Conservation (phyloP, 2,888 invertebrate genomes). For the Aquatica leii region DNA sequence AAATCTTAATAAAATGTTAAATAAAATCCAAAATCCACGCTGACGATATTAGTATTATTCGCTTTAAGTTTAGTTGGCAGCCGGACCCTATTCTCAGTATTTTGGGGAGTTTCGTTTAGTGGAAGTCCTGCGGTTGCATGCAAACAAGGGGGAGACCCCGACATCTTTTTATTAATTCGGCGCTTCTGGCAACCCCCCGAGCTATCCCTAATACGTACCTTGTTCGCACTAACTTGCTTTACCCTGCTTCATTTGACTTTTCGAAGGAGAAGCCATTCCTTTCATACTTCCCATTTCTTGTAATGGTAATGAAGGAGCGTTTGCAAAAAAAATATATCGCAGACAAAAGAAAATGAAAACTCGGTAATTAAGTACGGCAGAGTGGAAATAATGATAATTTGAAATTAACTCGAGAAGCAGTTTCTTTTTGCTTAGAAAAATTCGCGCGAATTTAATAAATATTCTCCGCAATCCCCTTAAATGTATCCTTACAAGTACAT, state of each 20-base stretch:
- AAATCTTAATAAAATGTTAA: no score
- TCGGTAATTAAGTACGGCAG: neutral
- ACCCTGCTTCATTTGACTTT: conserved; percentile 41
- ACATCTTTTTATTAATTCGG: conserved; percentile 49
- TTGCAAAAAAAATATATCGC: conserved; percentile 15
- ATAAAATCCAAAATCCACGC: conserved; percentile 7
- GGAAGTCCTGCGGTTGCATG: conserved; percentile 44
- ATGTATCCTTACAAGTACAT: conserved; percentile 30
- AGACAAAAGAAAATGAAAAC: conserved; percentile 6
- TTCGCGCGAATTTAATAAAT: no score
- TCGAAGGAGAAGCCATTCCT: conserved; percentile 18
- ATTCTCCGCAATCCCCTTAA: conserved; percentile 13
- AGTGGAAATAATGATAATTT: conserved; percentile 1
- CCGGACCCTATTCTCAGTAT: conserved; percentile 30
- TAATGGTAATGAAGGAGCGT: conserved; percentile 29
- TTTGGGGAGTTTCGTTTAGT: conserved; percentile 25
- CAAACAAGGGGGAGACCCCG: conserved; percentile 46
- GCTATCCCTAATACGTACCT: conserved; percentile 40
- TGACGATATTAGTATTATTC: conserved; percentile 23
- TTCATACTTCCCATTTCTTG: conserved; percentile 18
- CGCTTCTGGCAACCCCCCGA: conserved; percentile 33
- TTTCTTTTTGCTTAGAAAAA: conserved; percentile 5
- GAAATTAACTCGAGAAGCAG: neutral
- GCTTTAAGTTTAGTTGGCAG: conserved; percentile 20
- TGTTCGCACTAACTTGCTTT: conserved; percentile 44